Percentiles rank a stretch among this genome's conserved stretches.
Evolutionary conservation across 2,797 vertebrate genomes (phyloP).

Genomic region (Hypotaenidia philippensis): DNA sequence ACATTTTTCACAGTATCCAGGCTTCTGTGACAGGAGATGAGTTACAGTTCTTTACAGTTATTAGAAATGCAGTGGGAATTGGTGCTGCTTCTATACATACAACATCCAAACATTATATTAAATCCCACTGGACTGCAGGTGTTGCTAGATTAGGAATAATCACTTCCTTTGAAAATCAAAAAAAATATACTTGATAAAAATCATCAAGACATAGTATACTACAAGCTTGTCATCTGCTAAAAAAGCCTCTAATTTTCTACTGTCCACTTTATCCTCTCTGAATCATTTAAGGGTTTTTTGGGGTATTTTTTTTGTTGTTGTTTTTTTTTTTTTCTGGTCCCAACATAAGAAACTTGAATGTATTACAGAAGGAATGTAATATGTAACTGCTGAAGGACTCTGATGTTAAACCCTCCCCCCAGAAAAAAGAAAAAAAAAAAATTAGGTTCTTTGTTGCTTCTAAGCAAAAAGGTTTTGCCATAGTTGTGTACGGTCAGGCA

Average conservation of each 20-base stretch:
- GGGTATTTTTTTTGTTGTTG: too few relatives aligned
- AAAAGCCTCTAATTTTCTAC: not conserved
- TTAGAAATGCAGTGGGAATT: not conserved
- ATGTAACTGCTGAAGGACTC: not conserved
- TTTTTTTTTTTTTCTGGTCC: not conserved
- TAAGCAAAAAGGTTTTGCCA: not conserved
- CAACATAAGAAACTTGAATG: not conserved
- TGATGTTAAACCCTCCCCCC: too few relatives aligned
- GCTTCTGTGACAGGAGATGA: not conserved
- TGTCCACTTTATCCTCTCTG: not conserved
- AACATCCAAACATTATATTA: not conserved
- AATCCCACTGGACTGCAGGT: not conserved
- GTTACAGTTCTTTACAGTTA: not conserved
- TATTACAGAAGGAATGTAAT: not conserved
- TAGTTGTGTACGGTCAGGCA: fast-evolving
- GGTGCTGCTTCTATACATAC: not conserved
- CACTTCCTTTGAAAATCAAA: not conserved
- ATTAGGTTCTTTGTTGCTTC: not conserved
- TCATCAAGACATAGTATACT: not conserved
- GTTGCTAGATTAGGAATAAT: not conserved
- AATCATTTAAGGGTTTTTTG: not conserved
- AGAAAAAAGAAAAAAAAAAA: too few relatives aligned
- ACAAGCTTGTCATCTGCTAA: not conserved
- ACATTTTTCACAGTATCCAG: not conserved
- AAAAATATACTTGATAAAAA: not conserved